phyloP scores from a whole-genome alignment of 2,797 vertebrate species.

The Nasua narica region DNA sequence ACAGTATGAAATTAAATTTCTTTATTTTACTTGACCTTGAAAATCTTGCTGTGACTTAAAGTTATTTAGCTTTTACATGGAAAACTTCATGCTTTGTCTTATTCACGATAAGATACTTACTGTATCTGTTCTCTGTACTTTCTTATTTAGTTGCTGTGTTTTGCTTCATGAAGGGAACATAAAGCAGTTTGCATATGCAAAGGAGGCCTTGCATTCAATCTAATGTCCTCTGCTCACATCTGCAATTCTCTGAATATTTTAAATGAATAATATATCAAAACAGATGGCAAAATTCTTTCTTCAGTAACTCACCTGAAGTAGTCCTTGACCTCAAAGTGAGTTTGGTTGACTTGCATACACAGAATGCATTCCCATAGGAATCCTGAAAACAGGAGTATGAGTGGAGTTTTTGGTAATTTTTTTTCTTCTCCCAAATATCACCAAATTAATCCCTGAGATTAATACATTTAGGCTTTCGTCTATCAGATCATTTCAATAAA shows the following conservation, averaged over 20 bases:
- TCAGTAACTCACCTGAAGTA: not conserved
- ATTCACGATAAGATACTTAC: too few species aligned
- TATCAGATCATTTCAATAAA: not conserved
- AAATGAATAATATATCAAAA: conserved; percentile 56
- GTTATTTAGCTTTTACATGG: not conserved
- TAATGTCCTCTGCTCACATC: conserved; percentile 26
- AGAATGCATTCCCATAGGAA: not conserved
- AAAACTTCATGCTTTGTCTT: not conserved
- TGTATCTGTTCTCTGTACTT: not conserved
- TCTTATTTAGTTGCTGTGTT: not conserved
- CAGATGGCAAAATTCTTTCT: conserved; percentile 33
- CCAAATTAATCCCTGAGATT: not conserved
- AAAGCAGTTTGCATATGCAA: conserved; percentile 38
- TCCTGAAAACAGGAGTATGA: not conserved
- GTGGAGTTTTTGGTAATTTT: not conserved
- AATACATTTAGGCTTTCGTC: not conserved
- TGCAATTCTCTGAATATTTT: conserved; percentile 46
- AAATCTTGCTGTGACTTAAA: not conserved
- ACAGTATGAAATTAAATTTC: not conserved
- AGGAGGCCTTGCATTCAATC: not conserved
- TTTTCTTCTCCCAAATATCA: not conserved
- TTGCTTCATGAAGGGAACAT: not conserved
- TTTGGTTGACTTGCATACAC: not conserved
- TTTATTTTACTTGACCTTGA: not conserved
- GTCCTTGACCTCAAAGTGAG: conserved; percentile 44